Conservation (phyloP, 2,113 vertebrate species). For the Raja brachyura region DNA sequence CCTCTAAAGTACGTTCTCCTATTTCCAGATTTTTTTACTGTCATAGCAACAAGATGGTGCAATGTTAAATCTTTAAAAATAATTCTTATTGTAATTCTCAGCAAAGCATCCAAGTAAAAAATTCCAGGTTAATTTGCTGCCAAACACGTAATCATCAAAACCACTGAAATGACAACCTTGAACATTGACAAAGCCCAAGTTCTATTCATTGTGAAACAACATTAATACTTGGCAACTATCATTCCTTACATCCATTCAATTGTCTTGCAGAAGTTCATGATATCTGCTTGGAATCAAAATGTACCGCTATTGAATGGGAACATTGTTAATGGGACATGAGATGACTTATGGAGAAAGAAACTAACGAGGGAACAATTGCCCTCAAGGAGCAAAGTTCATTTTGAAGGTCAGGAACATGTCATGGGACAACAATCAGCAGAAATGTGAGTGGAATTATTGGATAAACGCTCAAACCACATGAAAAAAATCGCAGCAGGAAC, state of each 20-base stretch:
- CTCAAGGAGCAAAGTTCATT: background rate
- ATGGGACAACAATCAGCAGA: background rate
- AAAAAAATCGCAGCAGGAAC: background rate
- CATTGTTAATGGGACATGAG: background rate
- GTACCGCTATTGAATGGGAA: background rate
- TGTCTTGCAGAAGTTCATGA: background rate
- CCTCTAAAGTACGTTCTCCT: too few relatives aligned
- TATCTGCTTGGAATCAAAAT: background rate
- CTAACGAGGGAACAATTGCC: background rate
- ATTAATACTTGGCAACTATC: background rate
- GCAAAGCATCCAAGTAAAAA: background rate
- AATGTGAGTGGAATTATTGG: background rate
- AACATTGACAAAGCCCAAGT: background rate
- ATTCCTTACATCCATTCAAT: background rate
- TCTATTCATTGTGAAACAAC: background rate
- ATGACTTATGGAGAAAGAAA: background rate
- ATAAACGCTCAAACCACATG: background rate
- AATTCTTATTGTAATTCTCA: background rate
- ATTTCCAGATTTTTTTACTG: too few relatives aligned
- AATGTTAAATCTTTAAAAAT: background rate
- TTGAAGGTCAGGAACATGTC: slow-evolving; percentile 6
- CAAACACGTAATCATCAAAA: background rate
- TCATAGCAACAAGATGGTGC: too few relatives aligned
- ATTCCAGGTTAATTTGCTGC: background rate
- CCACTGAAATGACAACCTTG: background rate